Percentiles rank a stretch among this genome's conserved stretches.
Conservation (phyloP, 2,888 invertebrate species). For the Sarcophaga caerulescens region DNA sequence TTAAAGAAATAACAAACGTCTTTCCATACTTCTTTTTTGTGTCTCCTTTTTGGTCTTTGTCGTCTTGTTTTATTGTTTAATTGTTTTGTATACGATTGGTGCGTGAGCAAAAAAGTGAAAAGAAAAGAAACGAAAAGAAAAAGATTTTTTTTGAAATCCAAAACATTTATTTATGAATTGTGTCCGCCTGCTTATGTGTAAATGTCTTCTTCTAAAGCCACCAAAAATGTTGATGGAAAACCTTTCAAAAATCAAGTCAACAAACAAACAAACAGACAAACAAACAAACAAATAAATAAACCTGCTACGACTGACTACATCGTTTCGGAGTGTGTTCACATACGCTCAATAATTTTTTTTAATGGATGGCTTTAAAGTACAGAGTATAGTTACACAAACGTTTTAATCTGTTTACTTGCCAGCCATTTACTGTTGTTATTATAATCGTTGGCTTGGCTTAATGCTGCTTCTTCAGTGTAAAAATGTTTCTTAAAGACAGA, state of each 20-base stretch:
- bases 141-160: background rate
- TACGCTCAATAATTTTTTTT: slow-evolving; percentile 27
- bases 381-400: slow-evolving; percentile 63
- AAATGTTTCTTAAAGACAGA: slow-evolving; percentile 33
- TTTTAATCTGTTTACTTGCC: slow-evolving; percentile 64
- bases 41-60: background rate
- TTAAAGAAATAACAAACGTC: background rate
- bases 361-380: slow-evolving; percentile 44
- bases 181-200: background rate
- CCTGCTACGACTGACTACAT: slow-evolving; percentile 46
- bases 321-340: background rate
- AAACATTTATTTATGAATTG: background rate
- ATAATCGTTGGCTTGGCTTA: background rate
- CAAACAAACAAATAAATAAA: slow-evolving; percentile 30
- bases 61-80: background rate
- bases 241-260: slow-evolving; percentile 51
- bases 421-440: slow-evolving; percentile 45
- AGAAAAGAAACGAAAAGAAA: background rate
- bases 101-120: background rate
- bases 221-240: slow-evolving; percentile 47
- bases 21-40: background rate
- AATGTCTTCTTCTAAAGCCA: slow-evolving; percentile 21
- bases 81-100: background rate
- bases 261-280: slow-evolving; percentile 11
- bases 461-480: slow-evolving; percentile 63